Percentiles rank a stretch among this genome's conserved stretches.
These are phyloP conservation scores for Barypeithes pellucidus DNA, from an alignment of 2,888 invertebrate genomes.

Conservation along the genomic window DNA sequence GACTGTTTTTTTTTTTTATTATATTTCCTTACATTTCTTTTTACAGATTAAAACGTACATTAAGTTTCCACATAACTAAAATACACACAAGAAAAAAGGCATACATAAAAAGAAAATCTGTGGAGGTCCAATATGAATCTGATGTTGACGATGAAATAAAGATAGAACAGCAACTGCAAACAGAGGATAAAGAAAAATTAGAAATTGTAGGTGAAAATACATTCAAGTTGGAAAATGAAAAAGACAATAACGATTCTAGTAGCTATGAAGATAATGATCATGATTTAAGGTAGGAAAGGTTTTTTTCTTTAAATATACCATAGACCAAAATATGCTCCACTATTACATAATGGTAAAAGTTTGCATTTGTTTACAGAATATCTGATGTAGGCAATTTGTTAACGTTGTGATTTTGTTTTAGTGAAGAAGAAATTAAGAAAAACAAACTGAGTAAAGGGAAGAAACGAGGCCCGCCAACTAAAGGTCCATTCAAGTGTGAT, in stretches of 20 bases:
- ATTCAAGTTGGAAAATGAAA: constrained; percentile 1
- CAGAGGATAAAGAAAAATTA: constrained; percentile 4
- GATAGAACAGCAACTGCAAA: background rate
- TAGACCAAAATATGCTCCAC: no score
- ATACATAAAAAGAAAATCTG: constrained; percentile 19
- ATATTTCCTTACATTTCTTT: background rate
- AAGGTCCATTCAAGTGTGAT: constrained; percentile 58
- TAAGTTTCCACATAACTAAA: constrained; percentile 59
- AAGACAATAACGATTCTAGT: constrained; percentile 16
- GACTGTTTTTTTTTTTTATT: background rate
- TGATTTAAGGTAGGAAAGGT: constrained; percentile 7
- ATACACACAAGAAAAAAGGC: constrained; percentile 52
- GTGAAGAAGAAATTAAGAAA: constrained; percentile 39
- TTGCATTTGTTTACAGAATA: no score
- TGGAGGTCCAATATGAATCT: background rate
- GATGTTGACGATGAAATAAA: background rate
- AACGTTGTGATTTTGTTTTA: no score
- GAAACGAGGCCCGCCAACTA: constrained; percentile 54
- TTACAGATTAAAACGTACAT: constrained; percentile 56
- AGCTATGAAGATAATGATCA: constrained; percentile 30
- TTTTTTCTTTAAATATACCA: background rate
- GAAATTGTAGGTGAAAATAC: background rate
- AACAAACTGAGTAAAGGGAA: constrained; percentile 43
- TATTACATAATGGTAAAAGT: no score
- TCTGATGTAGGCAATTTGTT: no score